These are phyloP conservation scores for Gryllus bimaculatus DNA, from an alignment of 1,140 invertebrate genomes.

Conservation along the genomic window DNA sequence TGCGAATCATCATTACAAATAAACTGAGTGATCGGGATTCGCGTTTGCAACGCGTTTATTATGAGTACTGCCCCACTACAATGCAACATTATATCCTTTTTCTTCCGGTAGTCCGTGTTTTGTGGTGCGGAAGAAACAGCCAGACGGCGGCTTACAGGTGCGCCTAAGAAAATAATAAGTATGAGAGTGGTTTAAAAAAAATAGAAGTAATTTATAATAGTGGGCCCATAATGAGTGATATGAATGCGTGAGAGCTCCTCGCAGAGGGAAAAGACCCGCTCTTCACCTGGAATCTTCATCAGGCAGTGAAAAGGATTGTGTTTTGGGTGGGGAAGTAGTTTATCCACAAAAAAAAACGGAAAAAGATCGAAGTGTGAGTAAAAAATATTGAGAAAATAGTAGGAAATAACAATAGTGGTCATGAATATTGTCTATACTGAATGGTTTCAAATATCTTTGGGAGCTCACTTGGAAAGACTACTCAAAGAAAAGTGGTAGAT, in stretches of 20 bases:
- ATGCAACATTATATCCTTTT: too few relatives aligned
- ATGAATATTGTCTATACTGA: too few relatives aligned
- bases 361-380: not conserved
- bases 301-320: not conserved
- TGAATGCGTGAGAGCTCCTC: not conserved
- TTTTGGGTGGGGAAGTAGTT: not conserved
- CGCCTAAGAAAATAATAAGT: not conserved
- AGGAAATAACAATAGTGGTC: too few relatives aligned
- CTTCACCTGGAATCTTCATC: not conserved
- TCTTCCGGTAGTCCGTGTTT: too few relatives aligned
- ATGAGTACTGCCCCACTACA: not conserved
- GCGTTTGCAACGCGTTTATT: not conserved
- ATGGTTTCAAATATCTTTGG: too few relatives aligned
- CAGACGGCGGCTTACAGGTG: too few relatives aligned
- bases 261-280: not conserved
- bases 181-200: not conserved
- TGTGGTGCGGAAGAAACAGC: too few relatives aligned
- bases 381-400: too few relatives aligned
- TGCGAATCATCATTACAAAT: too few relatives aligned
- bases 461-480: too few relatives aligned
- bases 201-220: not conserved
- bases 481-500: too few relatives aligned
- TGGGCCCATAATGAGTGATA: not conserved
- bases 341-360: not conserved
- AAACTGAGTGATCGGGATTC: too few relatives aligned